These are phyloP conservation scores for Barbus barbus DNA, from an alignment of 2,113 vertebrate species.

Conservation along the genomic window DNA sequence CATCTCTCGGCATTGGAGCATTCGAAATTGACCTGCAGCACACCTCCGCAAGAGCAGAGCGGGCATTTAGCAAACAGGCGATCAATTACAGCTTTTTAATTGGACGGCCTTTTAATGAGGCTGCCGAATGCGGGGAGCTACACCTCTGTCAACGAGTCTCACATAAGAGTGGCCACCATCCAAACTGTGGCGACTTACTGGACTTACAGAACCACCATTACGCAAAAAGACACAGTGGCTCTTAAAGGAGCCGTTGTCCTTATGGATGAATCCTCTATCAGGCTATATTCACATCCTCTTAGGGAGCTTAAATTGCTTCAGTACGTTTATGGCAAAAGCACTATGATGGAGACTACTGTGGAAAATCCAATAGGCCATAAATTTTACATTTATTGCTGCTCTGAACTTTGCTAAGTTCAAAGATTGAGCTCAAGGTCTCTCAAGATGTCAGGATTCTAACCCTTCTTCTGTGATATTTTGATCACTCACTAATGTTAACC, in stretches of 20 bases:
- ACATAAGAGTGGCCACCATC: conserved; percentile 66
- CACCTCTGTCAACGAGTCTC: conserved; percentile 70
- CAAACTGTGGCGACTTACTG: conserved; percentile 45
- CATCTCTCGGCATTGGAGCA: conserved; percentile 66
- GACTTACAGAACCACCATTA: neutral
- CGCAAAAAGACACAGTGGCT: neutral
- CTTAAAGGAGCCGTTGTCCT: conserved; percentile 12
- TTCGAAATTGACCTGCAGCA: conserved; percentile 72
- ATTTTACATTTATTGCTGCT: neutral
- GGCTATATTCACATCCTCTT: neutral
- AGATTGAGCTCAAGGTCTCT: conserved; percentile 21
- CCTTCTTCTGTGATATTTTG: neutral
- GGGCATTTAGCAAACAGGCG: conserved; percentile 65
- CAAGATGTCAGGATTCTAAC: neutral
- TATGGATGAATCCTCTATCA: neutral
- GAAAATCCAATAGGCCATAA: neutral
- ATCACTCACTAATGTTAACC: neutral
- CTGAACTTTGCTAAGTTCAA: conserved; percentile 18
- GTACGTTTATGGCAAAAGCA: neutral
- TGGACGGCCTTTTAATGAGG: conserved; percentile 75
- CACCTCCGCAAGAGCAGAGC: conserved; percentile 65
- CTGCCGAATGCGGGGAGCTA: conserved; percentile 70
- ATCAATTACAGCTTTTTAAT: conserved; percentile 79
- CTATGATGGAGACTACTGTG: neutral
- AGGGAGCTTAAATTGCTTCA: neutral